These are phyloP conservation scores for Lydus trimaculatus DNA, from an alignment of 2,888 invertebrate genomes.

Conservation along the genomic window DNA sequence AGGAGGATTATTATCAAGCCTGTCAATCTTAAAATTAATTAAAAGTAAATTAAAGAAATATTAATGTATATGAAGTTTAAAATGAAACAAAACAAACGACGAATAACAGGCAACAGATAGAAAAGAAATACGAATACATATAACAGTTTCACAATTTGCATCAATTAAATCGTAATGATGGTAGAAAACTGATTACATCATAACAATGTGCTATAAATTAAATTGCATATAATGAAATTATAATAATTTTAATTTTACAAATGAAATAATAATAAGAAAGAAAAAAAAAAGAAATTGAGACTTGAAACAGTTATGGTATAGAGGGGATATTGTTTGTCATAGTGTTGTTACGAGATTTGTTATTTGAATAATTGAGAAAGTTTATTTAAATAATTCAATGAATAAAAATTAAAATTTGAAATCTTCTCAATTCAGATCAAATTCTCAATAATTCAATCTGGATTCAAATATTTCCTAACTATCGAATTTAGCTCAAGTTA, in stretches of 20 bases:
- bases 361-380: not conserved
- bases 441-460: no score
- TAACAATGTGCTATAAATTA: slow-evolving; percentile 1
- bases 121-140: not conserved
- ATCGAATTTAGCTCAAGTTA: no score
- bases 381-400: not conserved
- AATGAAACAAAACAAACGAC: not conserved
- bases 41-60: not conserved
- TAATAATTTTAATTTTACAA: not conserved
- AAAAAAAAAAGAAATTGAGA: not conserved
- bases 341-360: not conserved
- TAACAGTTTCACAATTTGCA: slow-evolving; percentile 1
- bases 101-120: no score
- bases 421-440: not conserved
- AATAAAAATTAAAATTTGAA: not conserved
- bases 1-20: not conserved
- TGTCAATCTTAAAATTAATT: slow-evolving; percentile 4
- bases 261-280: not conserved
- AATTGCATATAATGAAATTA: not conserved
- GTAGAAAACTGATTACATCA: slow-evolving; percentile 1
- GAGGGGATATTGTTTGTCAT: not conserved
- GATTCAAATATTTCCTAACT: no score
- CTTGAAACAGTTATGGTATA: not conserved
- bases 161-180: not conserved
- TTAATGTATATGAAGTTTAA: not conserved